Percentiles rank a stretch among this genome's conserved stretches.
phyloP scores from a whole-genome alignment of 2,797 vertebrate species.

The Smutsia gigantea region DNA sequence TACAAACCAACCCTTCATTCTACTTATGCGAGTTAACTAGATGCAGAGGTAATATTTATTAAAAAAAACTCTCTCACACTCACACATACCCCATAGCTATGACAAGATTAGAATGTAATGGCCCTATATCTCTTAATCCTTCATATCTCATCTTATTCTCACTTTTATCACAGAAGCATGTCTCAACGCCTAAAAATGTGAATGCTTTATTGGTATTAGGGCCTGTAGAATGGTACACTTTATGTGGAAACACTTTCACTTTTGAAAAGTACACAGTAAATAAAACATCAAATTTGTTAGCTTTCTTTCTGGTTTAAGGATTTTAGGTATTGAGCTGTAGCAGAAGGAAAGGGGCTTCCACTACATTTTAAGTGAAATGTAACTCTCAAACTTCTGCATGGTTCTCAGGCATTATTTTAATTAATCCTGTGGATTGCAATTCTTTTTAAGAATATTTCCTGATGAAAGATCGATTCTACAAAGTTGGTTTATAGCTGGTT shows the following conservation, averaged over 20 bases:
- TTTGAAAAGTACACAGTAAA: constrained; percentile 24
- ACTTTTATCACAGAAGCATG: background rate
- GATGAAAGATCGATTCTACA: constrained; percentile 39
- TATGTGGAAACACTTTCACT: background rate
- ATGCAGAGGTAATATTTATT: constrained; percentile 26
- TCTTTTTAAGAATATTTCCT: constrained; percentile 9
- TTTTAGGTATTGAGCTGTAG: constrained; percentile 14
- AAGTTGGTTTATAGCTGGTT: background rate
- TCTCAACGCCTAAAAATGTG: constrained; percentile 38
- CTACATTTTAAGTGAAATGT: constrained; percentile 34
- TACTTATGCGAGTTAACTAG: background rate
- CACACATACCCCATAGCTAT: background rate
- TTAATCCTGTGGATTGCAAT: constrained; percentile 6
- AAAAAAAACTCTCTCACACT: background rate
- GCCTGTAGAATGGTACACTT: background rate
- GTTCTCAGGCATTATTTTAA: background rate
- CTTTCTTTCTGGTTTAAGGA: constrained; percentile 28
- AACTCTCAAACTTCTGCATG: background rate
- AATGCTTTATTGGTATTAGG: background rate
- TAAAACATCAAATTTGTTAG: background rate
- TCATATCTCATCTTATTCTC: background rate
- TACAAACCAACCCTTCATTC: background rate
- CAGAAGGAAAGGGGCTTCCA: constrained; percentile 4
- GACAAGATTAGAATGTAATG: background rate
- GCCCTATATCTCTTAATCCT: background rate